A percentile compares a stretch with the other conserved stretches of the same genome.
Conservation (phyloP, 2,888 invertebrate species). For the Panzeria rudis region DNA sequence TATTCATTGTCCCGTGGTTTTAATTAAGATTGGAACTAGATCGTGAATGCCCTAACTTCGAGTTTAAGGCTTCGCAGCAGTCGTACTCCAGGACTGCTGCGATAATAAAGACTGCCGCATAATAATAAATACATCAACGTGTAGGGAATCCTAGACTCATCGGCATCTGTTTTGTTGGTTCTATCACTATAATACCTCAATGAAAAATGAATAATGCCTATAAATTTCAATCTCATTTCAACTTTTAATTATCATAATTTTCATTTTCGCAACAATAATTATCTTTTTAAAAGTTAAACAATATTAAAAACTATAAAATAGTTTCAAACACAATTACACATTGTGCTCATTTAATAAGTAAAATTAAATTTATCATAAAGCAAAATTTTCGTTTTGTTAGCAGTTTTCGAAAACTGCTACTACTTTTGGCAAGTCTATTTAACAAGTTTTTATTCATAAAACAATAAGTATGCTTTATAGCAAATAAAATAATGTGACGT, state of each 20-base stretch:
- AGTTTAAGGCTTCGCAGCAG: too few species aligned
- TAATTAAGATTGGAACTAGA: too few species aligned
- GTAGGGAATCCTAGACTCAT: too few species aligned
- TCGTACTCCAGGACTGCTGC: too few species aligned
- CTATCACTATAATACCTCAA: too few species aligned
- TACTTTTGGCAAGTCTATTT: conserved; percentile 37
- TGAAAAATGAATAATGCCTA: too few species aligned
- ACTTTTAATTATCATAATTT: neutral
- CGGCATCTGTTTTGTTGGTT: too few species aligned
- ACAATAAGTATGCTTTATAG: conserved; percentile 48
- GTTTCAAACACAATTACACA: conserved; percentile 30
- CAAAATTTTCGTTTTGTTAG: conserved; percentile 4
- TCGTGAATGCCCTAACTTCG: too few species aligned
- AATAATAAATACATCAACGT: too few species aligned
- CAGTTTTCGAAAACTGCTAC: conserved; percentile 20
- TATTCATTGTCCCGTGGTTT: too few species aligned
- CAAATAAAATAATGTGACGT: conserved; percentile 46
- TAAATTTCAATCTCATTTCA: neutral
- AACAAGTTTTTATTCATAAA: conserved; percentile 56
- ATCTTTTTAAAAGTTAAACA: neutral
- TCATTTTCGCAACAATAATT: neutral
- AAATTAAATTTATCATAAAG: conserved; percentile 33
- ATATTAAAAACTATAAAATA: neutral
- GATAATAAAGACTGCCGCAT: too few species aligned
- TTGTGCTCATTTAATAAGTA: neutral